Percentiles rank a stretch among this genome's conserved stretches.
Conservation (phyloP, 2,888 invertebrate genomes). For the Tetramorium bicarinatum region DNA sequence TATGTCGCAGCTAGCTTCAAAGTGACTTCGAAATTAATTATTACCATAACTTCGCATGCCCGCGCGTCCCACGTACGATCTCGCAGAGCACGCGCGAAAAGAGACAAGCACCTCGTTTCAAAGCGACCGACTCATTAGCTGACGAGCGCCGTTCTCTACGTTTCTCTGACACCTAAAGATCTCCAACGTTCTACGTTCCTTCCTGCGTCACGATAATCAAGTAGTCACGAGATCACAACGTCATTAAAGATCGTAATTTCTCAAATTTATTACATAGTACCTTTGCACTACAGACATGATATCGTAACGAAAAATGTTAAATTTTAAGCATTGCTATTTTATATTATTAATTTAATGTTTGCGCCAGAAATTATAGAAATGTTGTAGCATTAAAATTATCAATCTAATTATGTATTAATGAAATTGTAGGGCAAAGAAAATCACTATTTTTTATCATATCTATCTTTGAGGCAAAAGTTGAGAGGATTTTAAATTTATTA, state of each 20-base stretch:
- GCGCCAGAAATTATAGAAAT: background rate
- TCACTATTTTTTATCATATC: background rate
- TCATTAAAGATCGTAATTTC: background rate
- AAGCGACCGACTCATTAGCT: conserved; percentile 80
- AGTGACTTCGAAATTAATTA: conserved; percentile 83
- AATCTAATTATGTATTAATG: background rate
- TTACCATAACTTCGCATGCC: conserved; percentile 78
- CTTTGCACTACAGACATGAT: background rate
- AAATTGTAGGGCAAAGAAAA: background rate
- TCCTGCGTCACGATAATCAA: conserved; percentile 22
- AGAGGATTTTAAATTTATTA: background rate
- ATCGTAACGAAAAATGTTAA: background rate
- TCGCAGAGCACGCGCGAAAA: conserved; percentile 62
- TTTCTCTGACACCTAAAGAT: conserved; percentile 50
- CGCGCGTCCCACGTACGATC: conserved; percentile 73
- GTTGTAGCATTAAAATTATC: background rate
- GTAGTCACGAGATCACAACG: conserved; percentile 9
- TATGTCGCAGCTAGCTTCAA: conserved; percentile 80
- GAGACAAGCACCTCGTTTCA: conserved; percentile 74
- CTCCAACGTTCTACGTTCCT: conserved; percentile 36
- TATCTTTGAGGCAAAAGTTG: background rate
- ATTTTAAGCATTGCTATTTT: background rate
- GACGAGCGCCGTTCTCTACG: conserved; percentile 67
- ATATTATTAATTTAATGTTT: background rate
- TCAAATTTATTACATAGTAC: background rate